Evolutionary conservation across 2,113 vertebrate species (phyloP), one percentile per base, ranked within the genome.

Genomic region (Lutjanus erythropterus): DNA sequence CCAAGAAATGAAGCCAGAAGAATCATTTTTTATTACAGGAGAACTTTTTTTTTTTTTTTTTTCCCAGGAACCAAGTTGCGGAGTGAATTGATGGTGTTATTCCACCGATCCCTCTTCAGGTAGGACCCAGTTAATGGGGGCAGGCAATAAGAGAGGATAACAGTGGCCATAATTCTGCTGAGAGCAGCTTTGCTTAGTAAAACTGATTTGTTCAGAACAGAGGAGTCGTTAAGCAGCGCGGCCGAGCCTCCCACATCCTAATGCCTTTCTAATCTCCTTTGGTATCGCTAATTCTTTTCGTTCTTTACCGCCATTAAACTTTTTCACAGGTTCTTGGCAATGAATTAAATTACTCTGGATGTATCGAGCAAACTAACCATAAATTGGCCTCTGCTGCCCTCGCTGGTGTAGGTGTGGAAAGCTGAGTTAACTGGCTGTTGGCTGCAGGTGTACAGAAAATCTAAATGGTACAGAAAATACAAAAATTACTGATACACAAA

Each of bases 221-320:
- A 89, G 88, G 88, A 91, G 92, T 88, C 85, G 78, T 93, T 93
- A 93, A 89, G 83, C 82, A 88, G 73, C 33, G 18, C 39, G 42
- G 68, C 86, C 60, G 33, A 65, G 75, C 79, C 84, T 86, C 85
- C 84, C 76, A 72, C 52, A 90, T 72, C 85, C 85, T 89, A 92
- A 91, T 89, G 92, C 90, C 75, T 91, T 83, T 87, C 90, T 92
- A 93, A 93, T 93, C 91, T 89, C 80, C 83, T 93, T 92, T 85
- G 78, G 61, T 88, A 77, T 88, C 71, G 60, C 88, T 92, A 92
- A 93, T 94, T 92, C 90, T 88, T 89, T 90, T 84, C 75, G 50
- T 77, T 87, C 80, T 78, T 67, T 82, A 73, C 83, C 46, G 1
- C 91, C 90, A 88, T 93, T 89, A 89, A 85, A 90, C 89, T 87